phyloP scores from a whole-genome alignment of 2,113 vertebrate species.

The Colistium nudipinnis region DNA sequence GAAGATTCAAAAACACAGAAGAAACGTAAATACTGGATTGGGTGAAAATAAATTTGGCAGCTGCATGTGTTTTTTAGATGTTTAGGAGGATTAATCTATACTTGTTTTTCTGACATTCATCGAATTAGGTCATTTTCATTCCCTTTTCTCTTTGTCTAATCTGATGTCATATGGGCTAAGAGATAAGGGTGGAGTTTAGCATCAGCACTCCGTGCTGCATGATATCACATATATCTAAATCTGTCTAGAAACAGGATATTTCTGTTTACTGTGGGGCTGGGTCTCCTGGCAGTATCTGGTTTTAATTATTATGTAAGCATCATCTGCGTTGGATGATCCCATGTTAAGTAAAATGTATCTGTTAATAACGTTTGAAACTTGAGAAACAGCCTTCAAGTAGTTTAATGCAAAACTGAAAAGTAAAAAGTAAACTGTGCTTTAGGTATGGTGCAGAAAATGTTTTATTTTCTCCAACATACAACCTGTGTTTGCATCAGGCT shows the following conservation, averaged over 20 bases:
- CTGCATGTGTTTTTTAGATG: not conserved
- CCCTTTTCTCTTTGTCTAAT: slow-evolving; percentile 45
- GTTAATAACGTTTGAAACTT: not conserved
- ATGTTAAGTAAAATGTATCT: slow-evolving; percentile 15
- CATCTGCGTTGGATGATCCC: slow-evolving; percentile 31
- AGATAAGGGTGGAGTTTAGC: slow-evolving; percentile 46
- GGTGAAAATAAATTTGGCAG: slow-evolving; percentile 20
- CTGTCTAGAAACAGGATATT: slow-evolving; percentile 31
- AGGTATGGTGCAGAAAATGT: not conserved
- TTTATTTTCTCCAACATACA: not conserved
- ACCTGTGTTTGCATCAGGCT: slow-evolving; percentile 8
- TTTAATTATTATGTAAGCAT: slow-evolving; percentile 43
- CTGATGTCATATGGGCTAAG: slow-evolving; percentile 28
- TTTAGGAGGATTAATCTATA: not conserved
- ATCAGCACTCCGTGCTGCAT: slow-evolving; percentile 23
- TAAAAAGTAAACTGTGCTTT: not conserved
- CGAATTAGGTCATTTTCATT: slow-evolving; percentile 8
- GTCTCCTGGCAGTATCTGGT: slow-evolving; percentile 17
- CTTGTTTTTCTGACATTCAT: slow-evolving; percentile 1
- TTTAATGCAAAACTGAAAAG: not conserved
- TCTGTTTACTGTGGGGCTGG: slow-evolving; percentile 33
- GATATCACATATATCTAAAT: slow-evolving; percentile 52
- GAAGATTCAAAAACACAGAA: not conserved
- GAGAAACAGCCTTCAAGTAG: not conserved
- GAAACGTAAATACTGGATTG: not conserved